Conservation (phyloP, 1,140 invertebrate genomes). For the Paralvinella palmiformis region DNA sequence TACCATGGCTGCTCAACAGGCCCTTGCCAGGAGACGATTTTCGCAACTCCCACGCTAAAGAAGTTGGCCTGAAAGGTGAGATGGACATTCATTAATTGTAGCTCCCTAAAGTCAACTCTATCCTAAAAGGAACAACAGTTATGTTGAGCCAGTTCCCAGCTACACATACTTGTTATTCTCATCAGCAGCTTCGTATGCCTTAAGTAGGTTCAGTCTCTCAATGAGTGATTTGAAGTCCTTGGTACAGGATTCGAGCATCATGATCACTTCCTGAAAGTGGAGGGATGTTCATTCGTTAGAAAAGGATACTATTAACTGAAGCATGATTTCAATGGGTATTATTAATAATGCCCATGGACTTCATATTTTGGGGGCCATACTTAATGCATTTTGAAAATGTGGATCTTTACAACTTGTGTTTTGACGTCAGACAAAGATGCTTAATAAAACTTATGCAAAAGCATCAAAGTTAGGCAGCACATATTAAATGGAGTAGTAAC, state of each 20-base stretch:
- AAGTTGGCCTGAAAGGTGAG: constrained; percentile 60
- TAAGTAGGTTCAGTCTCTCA: constrained; percentile 85
- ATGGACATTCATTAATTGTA: not conserved
- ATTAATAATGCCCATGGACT: too few relatives aligned
- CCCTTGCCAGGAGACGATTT: constrained; percentile 74
- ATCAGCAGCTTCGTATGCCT: constrained; percentile 82
- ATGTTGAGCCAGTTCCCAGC: not conserved
- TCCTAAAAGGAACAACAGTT: not conserved
- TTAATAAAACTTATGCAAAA: too few relatives aligned
- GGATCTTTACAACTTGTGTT: too few relatives aligned
- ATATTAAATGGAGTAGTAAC: too few relatives aligned
- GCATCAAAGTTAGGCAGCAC: too few relatives aligned
- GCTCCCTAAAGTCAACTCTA: not conserved
- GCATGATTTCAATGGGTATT: too few relatives aligned
- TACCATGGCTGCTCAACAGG: constrained; percentile 25
- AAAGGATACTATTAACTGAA: too few relatives aligned
- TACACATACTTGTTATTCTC: constrained; percentile 30
- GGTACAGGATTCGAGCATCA: constrained; percentile 88
- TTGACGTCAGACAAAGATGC: too few relatives aligned
- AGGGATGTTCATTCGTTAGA: too few relatives aligned
- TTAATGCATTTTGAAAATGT: too few relatives aligned
- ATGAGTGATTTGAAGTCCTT: constrained; percentile 87
- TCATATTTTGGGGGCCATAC: too few relatives aligned
- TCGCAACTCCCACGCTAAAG: constrained; percentile 87
- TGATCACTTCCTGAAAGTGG: constrained; percentile 82